Conservation (phyloP, 2,888 invertebrate species). For the Torymus tubicola region DNA sequence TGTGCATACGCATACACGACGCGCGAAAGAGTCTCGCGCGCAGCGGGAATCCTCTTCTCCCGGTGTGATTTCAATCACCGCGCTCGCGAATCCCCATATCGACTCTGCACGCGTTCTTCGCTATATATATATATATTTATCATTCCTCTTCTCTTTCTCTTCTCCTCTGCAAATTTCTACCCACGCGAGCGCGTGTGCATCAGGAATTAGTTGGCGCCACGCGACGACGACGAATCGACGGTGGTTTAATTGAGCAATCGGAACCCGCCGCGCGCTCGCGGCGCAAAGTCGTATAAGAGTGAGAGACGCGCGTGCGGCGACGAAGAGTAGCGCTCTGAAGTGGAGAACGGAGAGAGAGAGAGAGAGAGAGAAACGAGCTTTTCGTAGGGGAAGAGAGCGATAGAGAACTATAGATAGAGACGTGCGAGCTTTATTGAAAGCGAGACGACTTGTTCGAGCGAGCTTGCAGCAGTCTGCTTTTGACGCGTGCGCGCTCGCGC, state of each 20-base stretch:
- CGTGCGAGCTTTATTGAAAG: too few relatives aligned
- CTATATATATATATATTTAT: conserved; percentile 21
- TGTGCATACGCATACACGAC: too few relatives aligned
- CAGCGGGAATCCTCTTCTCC: too few relatives aligned
- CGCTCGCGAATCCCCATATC: conserved; percentile 32
- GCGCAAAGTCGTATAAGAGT: not conserved
- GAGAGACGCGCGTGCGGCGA: too few relatives aligned
- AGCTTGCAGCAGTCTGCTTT: not conserved
- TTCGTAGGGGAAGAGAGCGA: too few relatives aligned
- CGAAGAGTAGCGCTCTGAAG: too few relatives aligned
- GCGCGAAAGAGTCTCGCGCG: too few relatives aligned
- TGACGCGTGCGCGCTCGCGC: too few relatives aligned
- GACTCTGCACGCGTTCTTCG: not conserved
- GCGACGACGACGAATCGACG: conserved; percentile 9
- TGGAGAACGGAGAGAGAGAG: too few relatives aligned
- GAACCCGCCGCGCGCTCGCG: not conserved
- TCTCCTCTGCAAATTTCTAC: not conserved
- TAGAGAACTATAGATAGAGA: too few relatives aligned
- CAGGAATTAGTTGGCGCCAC: not conserved
- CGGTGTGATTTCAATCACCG: conserved; percentile 27
- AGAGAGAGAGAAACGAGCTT: too few relatives aligned
- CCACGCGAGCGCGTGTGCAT: too few relatives aligned
- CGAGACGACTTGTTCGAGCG: not conserved
- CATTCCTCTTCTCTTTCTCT: not conserved
- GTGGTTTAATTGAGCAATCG: conserved; percentile 28